phyloP scores from a whole-genome alignment of 2,888 invertebrate genomes.

The Spatulosminthurus flaviceps region DNA sequence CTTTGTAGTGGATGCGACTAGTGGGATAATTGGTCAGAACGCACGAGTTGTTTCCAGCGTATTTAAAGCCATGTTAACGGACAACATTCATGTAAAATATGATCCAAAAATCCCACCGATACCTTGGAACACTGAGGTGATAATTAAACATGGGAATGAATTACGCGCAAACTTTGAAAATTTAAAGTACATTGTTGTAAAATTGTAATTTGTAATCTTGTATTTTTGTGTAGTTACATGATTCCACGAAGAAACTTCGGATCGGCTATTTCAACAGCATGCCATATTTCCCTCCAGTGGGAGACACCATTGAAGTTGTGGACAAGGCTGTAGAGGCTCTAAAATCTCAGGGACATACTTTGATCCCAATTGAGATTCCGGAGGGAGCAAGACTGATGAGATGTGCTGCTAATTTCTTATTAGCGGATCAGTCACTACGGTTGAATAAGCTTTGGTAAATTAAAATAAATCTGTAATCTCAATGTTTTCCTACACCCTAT shows the following conservation, averaged over 20 bases:
- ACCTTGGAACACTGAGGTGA: slow-evolving; percentile 58
- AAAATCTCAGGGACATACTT: slow-evolving; percentile 64
- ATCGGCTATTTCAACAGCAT: slow-evolving; percentile 66
- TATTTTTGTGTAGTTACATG: slow-evolving; percentile 46
- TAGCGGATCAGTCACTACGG: slow-evolving; percentile 55
- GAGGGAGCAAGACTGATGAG: slow-evolving; percentile 52
- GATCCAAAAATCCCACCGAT: slow-evolving; percentile 56
- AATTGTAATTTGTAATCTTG: neutral
- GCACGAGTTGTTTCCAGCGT: slow-evolving; percentile 54
- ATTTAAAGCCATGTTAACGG: slow-evolving; percentile 51
- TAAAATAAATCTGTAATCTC: neutral
- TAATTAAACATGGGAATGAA: neutral
- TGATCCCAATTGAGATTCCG: slow-evolving; percentile 62
- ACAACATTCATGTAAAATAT: slow-evolving; percentile 51
- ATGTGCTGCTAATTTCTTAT: slow-evolving; percentile 41
- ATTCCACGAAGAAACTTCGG: slow-evolving; percentile 55
- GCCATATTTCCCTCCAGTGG: slow-evolving; percentile 65
- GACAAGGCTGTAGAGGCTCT: slow-evolving; percentile 63
- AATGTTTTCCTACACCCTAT: neutral
- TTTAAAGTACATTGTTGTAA: neutral
- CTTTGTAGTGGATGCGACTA: slow-evolving; percentile 53
- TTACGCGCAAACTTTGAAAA: neutral
- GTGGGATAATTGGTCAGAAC: slow-evolving; percentile 57
- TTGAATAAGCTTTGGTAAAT: slow-evolving; percentile 56
- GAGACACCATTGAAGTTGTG: slow-evolving; percentile 65